A percentile compares a stretch with the other conserved stretches of the same genome.
These are phyloP conservation scores for Dreissena polymorpha DNA, from an alignment of 1,140 invertebrate species.

Conservation along the genomic window DNA sequence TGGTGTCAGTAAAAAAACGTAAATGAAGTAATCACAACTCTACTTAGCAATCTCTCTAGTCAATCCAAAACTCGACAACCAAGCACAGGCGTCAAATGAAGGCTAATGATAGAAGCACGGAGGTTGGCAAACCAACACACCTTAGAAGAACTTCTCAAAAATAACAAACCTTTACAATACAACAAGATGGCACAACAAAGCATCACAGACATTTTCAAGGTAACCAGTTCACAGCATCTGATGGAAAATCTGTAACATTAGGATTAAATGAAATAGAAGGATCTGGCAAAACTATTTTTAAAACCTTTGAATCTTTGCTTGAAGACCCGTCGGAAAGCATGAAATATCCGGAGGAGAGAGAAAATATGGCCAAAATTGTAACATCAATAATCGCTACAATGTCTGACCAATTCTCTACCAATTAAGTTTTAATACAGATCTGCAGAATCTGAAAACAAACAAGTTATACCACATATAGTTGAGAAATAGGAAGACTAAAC, in stretches of 20 bases:
- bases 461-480: not conserved
- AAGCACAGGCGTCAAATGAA: slow-evolving; percentile 11
- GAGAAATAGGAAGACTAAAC: not conserved
- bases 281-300: no score
- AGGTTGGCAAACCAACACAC: slow-evolving; percentile 15
- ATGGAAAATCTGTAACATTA: no score
- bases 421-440: slow-evolving; percentile 10
- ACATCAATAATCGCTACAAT: no score
- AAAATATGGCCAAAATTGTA: no score
- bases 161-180: not conserved
- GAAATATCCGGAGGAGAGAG: no score
- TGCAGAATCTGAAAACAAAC: not conserved
- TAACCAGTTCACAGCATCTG: slow-evolving; percentile 2
- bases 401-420: no score
- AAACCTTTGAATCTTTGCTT: no score
- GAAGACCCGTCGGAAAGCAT: no score
- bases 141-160: not conserved
- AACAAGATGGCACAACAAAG: slow-evolving; percentile 21
- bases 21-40: not conserved
- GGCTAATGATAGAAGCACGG: not conserved
- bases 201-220: slow-evolving; percentile 15
- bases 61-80: not conserved
- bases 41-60: slow-evolving; percentile 7
- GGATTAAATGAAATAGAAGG: no score
- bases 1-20: slow-evolving; percentile 23